Evolutionary conservation across 2,888 invertebrate genomes (phyloP), one percentile per base, ranked within the genome.

Genomic region (Acanthacorydalis orientalis): DNA sequence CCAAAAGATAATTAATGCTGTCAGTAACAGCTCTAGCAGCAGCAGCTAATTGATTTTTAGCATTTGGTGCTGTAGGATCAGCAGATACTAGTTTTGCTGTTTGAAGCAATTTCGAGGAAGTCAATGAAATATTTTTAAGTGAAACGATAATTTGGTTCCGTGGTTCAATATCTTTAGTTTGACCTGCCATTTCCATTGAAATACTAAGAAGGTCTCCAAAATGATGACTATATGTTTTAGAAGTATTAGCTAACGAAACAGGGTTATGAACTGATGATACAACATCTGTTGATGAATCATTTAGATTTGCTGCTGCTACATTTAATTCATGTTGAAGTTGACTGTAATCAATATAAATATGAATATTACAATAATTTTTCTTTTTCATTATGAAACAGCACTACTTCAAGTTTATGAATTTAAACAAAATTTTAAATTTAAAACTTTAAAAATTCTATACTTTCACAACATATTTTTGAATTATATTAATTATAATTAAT

Each of bases 1-100:
- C 83, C 3, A 95, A 85, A 51, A 96, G 69, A 56, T 84, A 77
- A 63, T 95, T 96, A 54, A 96, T 90, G 63, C 84, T 87, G 55
- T 93, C 93, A 0, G 90, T 93, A 42, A 93, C 91, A 8, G 84
- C 83, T 48, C 91, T 74, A 0, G 90, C 92, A 34, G 91, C 92
- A 8, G 83, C 81, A 4, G 87, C 81, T 33, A 93, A 69, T 55
- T 90, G 82, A 64, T 92, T 93, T 68, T 85, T 88, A 0, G 89
- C 84, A 62, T 92, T 92, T 0, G 92, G 91, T 43, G 91, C 81
- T 14, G 78, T 78, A 2, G 92, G 82, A 69, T 95, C 93, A 55
- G 87, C 86, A 8, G 91, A 86, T 50, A 90, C 82, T 0, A 84
- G 82, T 65, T 92, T 93, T 47, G 92, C 90, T 1, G 90, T 86